Conservation (phyloP, 2,113 vertebrate species). For the Sterna hirundo region DNA sequence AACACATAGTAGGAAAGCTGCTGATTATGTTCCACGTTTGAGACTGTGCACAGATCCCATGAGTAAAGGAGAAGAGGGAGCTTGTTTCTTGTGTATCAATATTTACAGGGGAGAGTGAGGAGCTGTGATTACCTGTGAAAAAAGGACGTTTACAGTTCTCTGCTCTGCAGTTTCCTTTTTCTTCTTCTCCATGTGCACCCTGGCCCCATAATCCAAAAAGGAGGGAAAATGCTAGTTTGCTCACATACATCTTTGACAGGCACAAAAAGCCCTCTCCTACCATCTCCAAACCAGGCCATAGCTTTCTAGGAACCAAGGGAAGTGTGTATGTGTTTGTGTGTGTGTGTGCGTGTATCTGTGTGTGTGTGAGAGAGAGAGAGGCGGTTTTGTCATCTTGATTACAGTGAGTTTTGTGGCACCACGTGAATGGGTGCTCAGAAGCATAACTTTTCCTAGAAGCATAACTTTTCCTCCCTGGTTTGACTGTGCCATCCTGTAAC, state of each 20-base stretch:
- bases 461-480: slow-evolving; percentile 45
- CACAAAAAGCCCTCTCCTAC: not conserved
- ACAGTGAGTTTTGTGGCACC: not conserved
- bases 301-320: not conserved
- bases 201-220: not conserved
- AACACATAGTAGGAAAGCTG: not conserved
- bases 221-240: not conserved
- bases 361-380: not conserved
- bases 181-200: not conserved
- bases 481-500: slow-evolving; percentile 53
- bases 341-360: not conserved
- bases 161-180: not conserved
- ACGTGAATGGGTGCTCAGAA: not conserved
- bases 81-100: not conserved
- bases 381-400: not conserved
- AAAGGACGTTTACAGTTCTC: not conserved
- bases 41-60: rapidly evolving
- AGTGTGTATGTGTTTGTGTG: not conserved
- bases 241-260: not conserved
- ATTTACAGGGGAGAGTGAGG: not conserved
- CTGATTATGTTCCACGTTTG: not conserved
- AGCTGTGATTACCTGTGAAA: not conserved
- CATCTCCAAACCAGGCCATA: not conserved
- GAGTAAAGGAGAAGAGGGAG: not conserved
- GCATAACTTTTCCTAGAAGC: slow-evolving; percentile 38